Conservation (phyloP, 2,797 vertebrate genomes). For the Mus minutoides region DNA sequence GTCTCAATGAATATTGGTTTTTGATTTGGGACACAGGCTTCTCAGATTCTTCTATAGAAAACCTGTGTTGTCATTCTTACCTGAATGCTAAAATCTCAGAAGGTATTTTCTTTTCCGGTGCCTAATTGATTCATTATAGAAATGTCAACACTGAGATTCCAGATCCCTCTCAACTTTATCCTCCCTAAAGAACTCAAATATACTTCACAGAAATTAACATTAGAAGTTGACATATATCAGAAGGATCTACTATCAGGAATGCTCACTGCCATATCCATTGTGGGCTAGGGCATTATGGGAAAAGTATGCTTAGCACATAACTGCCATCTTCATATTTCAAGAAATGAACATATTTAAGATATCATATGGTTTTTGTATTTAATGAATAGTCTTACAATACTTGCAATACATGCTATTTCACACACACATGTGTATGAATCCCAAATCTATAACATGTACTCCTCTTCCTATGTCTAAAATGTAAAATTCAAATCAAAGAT, state of each 20-base stretch:
- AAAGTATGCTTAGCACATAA: neutral
- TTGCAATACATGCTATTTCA: neutral
- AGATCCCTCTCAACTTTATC: neutral
- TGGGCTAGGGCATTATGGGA: neutral
- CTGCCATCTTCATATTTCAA: neutral
- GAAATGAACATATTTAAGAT: neutral
- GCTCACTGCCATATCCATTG: rapidly evolving
- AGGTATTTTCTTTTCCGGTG: neutral
- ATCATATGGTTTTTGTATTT: neutral
- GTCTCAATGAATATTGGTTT: neutral
- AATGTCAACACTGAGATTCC: neutral
- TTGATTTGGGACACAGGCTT: neutral
- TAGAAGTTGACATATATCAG: neutral
- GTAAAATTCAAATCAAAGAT: neutral
- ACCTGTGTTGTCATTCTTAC: neutral
- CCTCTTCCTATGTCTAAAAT: neutral
- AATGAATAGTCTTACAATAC: neutral
- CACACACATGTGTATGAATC: neutral
- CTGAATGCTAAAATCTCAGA: neutral
- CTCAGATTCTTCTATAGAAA: neutral
- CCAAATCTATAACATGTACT: neutral
- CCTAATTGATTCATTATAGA: neutral
- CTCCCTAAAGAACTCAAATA: neutral
- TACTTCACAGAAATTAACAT: neutral
- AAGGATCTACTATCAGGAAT: neutral